Conservation (phyloP, 92 coral and sea anemone species). For the Umimayanthus chanpuru region DNA sequence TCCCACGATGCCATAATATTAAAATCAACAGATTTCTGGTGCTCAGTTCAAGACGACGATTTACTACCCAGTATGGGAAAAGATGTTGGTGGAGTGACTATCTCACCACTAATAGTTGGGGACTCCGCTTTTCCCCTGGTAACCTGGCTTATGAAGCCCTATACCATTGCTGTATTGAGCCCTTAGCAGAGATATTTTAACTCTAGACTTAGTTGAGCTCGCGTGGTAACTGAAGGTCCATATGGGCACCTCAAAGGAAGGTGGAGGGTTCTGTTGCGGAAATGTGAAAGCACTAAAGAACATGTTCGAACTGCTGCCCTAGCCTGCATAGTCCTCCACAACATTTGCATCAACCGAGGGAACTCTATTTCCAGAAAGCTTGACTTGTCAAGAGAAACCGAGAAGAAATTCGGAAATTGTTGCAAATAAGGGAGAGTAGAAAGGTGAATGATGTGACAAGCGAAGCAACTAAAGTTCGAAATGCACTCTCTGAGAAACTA, state of each 20-base stretch:
- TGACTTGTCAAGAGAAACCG: slow-evolving; percentile 20
- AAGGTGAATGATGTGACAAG: slow-evolving; percentile 8
- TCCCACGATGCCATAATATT: too few species aligned
- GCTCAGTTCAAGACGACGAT: too few species aligned
- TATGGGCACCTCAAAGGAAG: slow-evolving; percentile 36
- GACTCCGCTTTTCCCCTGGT: slow-evolving; percentile 8
- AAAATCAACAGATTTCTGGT: too few species aligned
- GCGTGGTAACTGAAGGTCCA: slow-evolving; percentile 26
- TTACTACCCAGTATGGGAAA: background rate
- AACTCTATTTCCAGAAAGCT: background rate
- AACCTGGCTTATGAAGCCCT: slow-evolving; percentile 25
- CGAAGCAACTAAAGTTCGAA: slow-evolving; percentile 21
- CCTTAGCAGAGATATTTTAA: slow-evolving; percentile 2
- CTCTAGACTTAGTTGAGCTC: background rate
- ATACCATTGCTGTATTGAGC: slow-evolving; percentile 3
- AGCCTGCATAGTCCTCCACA: background rate
- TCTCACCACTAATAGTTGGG: slow-evolving; percentile 27
- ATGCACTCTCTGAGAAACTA: slow-evolving; percentile 10
- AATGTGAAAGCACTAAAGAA: slow-evolving; percentile 28
- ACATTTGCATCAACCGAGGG: slow-evolving; percentile 17
- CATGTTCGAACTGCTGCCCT: slow-evolving; percentile 31
- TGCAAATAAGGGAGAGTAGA: slow-evolving; percentile 15
- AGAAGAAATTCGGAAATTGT: slow-evolving; percentile 23
- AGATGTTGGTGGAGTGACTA: slow-evolving; percentile 20
- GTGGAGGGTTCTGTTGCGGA: slow-evolving; percentile 26